These are phyloP conservation scores for Julus scanicus DNA, from an alignment of 2,888 invertebrate species.

Conservation along the genomic window DNA sequence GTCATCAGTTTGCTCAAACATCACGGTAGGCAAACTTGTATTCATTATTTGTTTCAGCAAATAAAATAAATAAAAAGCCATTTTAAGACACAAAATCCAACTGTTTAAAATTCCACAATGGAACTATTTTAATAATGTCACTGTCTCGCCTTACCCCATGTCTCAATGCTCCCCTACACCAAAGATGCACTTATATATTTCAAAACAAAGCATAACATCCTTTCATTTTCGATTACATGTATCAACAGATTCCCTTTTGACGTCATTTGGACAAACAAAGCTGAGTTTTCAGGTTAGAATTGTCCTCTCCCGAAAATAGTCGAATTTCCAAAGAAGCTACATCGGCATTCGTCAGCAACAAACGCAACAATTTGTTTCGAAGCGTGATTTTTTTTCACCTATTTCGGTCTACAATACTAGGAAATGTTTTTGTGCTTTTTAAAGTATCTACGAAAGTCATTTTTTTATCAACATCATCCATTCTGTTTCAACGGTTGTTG, in stretches of 20 bases:
- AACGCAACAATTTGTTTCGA: neutral
- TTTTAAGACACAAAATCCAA: neutral
- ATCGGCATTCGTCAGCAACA: neutral
- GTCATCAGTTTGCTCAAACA: too few species aligned
- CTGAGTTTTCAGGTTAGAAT: neutral
- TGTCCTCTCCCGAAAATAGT: conserved; percentile 12
- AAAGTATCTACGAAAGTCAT: neutral
- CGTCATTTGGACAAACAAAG: neutral
- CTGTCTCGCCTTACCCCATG: too few species aligned
- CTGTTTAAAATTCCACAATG: too few species aligned
- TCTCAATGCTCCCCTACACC: too few species aligned
- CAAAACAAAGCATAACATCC: neutral
- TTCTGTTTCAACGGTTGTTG: neutral
- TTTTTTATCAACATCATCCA: neutral
- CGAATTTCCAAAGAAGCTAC: neutral
- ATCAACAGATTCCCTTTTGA: neutral
- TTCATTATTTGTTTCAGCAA: too few species aligned
- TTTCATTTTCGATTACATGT: neutral
- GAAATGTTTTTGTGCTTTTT: conserved; percentile 20
- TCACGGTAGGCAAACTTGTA: too few species aligned
- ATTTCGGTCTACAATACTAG: conserved; percentile 25
- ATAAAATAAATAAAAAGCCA: too few species aligned
- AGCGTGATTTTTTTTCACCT: neutral
- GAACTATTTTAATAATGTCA: too few species aligned
- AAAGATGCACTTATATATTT: too few species aligned